Conservation (phyloP, 1,140 invertebrate species). For the Eriocheir sinensis region DNA sequence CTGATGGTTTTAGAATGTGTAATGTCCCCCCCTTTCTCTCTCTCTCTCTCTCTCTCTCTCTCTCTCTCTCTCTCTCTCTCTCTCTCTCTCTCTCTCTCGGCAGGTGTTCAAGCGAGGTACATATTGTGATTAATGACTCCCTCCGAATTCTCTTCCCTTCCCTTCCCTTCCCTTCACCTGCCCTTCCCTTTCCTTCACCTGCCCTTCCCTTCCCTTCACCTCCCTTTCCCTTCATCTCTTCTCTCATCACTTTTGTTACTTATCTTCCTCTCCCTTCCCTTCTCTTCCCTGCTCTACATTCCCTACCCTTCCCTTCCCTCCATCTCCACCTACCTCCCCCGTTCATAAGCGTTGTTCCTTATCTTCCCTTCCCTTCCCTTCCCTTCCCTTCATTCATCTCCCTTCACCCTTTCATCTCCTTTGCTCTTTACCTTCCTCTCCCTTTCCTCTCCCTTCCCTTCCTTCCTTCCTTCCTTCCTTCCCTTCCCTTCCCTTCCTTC, state of each 20-base stretch:
- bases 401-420: too few species aligned
- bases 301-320: too few species aligned
- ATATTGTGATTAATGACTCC: neutral
- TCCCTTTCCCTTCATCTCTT: neutral
- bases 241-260: neutral
- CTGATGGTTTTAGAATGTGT: too few species aligned
- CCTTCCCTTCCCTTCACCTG: neutral
- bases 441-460: constrained; percentile 2
- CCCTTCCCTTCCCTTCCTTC: too few species aligned
- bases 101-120: neutral
- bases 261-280: neutral
- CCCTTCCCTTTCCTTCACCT: neutral
- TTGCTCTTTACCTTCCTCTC: too few species aligned
- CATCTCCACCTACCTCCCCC: too few species aligned
- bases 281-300: too few species aligned
- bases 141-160: too few species aligned
- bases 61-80: neutral
- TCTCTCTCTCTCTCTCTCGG: neutral
- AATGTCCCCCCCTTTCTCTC: neutral
- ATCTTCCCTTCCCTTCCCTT: constrained; percentile 18
- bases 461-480: neutral
- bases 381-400: too few species aligned
- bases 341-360: neutral
- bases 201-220: neutral
- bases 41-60: constrained; percentile 20